Percentiles rank a stretch among this genome's conserved stretches.
phyloP scores from a whole-genome alignment of 2,113 vertebrate species.

The Urocynchramus pylzowi region DNA sequence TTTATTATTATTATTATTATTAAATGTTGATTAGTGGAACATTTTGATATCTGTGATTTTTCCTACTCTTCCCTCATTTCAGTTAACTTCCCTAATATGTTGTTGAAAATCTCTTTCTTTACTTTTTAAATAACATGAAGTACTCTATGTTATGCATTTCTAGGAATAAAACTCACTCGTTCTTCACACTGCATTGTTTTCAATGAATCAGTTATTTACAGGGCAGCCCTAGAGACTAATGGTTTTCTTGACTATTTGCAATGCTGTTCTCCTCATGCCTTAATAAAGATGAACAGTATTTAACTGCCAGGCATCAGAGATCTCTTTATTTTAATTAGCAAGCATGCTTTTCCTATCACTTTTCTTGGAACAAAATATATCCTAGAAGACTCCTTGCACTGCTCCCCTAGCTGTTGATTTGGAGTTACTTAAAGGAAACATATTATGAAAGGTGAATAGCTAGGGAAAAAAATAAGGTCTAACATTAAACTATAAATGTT shows the following conservation, averaged over 20 bases:
- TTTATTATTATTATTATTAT: neutral
- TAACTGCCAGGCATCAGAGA: constrained; percentile 11
- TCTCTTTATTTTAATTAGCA: constrained; percentile 20
- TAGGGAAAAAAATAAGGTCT: neutral
- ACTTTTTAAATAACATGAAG: neutral
- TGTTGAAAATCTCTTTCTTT: neutral
- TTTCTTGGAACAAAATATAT: constrained; percentile 2
- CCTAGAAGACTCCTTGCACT: neutral
- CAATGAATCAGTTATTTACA: neutral
- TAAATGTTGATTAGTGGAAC: neutral
- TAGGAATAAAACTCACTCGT: neutral
- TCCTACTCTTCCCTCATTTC: neutral
- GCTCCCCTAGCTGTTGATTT: constrained; percentile 27
- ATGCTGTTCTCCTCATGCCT: neutral
- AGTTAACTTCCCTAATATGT: neutral
- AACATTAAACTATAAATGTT: constrained; percentile 51
- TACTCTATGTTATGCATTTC: neutral
- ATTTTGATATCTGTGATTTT: neutral
- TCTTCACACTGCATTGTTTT: neutral
- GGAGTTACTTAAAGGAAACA: constrained; percentile 34
- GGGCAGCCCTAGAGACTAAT: neutral
- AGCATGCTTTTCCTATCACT: neutral
- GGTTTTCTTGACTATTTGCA: neutral
- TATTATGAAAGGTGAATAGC: constrained; percentile 25
- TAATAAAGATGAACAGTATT: constrained; percentile 28